Percentiles rank a stretch among this genome's conserved stretches.
Evolutionary conservation across 2,888 invertebrate genomes (phyloP).

Genomic region (Caenorhabditis japonica): DNA sequence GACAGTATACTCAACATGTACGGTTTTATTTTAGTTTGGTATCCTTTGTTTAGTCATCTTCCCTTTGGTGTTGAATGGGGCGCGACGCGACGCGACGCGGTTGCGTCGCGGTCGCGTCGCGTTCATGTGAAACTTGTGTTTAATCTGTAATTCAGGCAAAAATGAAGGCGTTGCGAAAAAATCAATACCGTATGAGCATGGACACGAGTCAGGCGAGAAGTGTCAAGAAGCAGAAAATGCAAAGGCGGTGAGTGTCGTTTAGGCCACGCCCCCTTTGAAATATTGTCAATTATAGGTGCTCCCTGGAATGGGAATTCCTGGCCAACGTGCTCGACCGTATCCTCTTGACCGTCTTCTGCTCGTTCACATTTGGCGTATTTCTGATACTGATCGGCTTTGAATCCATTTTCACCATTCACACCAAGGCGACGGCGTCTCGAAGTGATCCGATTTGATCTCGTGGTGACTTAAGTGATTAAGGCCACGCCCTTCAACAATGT

Average conservation of each 20-base stretch:
- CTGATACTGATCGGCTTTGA: slow-evolving; percentile 70
- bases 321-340: slow-evolving; percentile 74
- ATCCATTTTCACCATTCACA: slow-evolving; percentile 49
- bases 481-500: too few species aligned
- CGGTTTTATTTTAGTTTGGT: slow-evolving; percentile 2
- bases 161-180: slow-evolving; percentile 47
- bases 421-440: background rate
- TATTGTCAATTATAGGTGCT: slow-evolving; percentile 61
- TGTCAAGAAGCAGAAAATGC: slow-evolving; percentile 74
- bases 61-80: too few species aligned
- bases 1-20: slow-evolving; percentile 70
- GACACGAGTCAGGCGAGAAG: slow-evolving; percentile 63
- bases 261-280: background rate
- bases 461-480: too few species aligned
- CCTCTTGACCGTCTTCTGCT: slow-evolving; percentile 70
- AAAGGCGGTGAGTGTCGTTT: slow-evolving; percentile 61
- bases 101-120: too few species aligned
- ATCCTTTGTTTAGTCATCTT: too few species aligned
- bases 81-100: too few species aligned
- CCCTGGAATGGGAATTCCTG: slow-evolving; percentile 75
- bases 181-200: slow-evolving; percentile 50
- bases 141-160: slow-evolving; percentile 38
- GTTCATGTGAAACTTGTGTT: too few species aligned
- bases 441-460: slow-evolving; percentile 4
- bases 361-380: slow-evolving; percentile 70